These are phyloP conservation scores for Lutjanus erythropterus DNA, from an alignment of 2,113 vertebrate genomes.

Conservation along the genomic window DNA sequence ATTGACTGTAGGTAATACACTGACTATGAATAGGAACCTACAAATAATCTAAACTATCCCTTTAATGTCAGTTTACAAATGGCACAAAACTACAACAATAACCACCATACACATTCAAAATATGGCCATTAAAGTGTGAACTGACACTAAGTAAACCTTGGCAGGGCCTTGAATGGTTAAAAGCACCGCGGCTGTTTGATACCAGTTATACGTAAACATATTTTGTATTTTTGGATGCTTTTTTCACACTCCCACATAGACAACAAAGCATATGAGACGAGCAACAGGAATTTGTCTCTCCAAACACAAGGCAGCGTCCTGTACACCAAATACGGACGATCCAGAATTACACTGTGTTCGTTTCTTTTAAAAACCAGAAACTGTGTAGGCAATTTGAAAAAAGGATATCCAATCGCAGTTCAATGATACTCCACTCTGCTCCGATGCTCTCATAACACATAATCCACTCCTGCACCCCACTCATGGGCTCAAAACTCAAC, in stretches of 20 bases:
- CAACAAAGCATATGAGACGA: constrained; percentile 50
- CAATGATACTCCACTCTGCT: constrained; percentile 61
- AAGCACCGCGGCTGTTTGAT: constrained; percentile 24
- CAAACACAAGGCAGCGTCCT: constrained; percentile 18
- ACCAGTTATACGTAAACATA: constrained; percentile 4
- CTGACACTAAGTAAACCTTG: constrained; percentile 8
- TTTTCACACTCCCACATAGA: constrained; percentile 54
- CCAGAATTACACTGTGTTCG: constrained; percentile 12
- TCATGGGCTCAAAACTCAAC: constrained; percentile 23
- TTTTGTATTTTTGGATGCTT: constrained; percentile 45
- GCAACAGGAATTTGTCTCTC: constrained; percentile 40
- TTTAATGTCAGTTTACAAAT: too few species aligned
- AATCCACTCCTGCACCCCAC: constrained; percentile 56
- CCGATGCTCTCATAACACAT: constrained; percentile 57
- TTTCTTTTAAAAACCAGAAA: constrained; percentile 21
- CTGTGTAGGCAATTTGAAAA: constrained; percentile 52
- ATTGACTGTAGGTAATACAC: too few species aligned
- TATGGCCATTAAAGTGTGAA: not conserved
- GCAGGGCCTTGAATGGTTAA: not conserved
- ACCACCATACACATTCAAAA: not conserved
- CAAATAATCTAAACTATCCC: too few species aligned
- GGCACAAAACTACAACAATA: too few species aligned
- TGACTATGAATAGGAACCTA: too few species aligned
- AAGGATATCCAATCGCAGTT: constrained; percentile 65
- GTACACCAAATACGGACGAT: constrained; percentile 18